Base-by-base conservation (phyloP, 2,888 invertebrate species). In the Bombyx huttoni region DNA sequence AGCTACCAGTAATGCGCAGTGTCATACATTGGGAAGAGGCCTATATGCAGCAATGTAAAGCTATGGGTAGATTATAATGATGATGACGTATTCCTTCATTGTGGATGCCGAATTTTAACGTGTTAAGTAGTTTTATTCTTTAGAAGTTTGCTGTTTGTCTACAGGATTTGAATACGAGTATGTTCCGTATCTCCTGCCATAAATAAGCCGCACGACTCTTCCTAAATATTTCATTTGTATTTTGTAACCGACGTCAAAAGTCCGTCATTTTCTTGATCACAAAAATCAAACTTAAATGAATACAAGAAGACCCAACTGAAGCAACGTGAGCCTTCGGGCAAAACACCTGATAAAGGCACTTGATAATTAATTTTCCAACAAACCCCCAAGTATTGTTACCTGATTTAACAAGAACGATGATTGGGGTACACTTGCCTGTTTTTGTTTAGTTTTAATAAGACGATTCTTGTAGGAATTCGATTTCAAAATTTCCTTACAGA, bases 351-450 rank as follows among this genome's bases (percentile, higher is more conserved):
- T 75, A 66, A 69, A 75, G 78, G 68, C 80, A 77, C 65, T 75
- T 73, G 64, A 61, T 83, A 83, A 84, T 84, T 84, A 83, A 81
- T 81, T 81, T 77, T 66, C 63, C 67, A 73, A 74, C 74, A 68
- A 73, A 65, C 68, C 70, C 64, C 61, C 60, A 63, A 67, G 62
- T 64, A 65, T 65, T 62, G 65, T 70, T 65, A 58, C 56, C 63
- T 64, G 64, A 63, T 58, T 67, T 68, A 58, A 63, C 60, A 64
- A 61, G 56, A 59, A 67, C 58, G 61, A 57, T 58, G 55, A 57
- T 49, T 52, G 46, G 49, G 54, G 53, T 55, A 24, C 33, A 46
- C 40, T 40, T 14, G 45, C 50, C 48, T 49, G 45, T 34, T 46
- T 46, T 13, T n/a, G 48, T 14, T 52, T 52, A 50, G 34, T 40